Evolutionary conservation across 2,113 vertebrate species (phyloP), one percentile per base, ranked within the genome.

Genomic region (Eurystomus gularis): DNA sequence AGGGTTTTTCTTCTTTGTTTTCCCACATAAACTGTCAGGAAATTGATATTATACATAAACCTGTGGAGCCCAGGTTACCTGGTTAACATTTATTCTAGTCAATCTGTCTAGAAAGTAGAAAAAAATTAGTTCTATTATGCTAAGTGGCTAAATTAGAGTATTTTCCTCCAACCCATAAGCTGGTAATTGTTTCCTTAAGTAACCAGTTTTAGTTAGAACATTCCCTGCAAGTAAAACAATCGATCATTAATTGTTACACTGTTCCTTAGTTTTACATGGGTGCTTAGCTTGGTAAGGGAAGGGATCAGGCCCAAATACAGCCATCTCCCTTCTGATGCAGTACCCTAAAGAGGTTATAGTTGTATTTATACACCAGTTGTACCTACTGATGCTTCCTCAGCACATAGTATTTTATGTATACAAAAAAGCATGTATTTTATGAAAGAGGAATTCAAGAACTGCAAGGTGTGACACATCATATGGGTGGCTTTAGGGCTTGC

Each of bases 151-250:
- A 93, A 80, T 65, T 11, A 23, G 25, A 52, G 11, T 82, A 64
- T 90, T 88, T 93, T 80, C 62, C 57, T 85, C 62, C 80, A 82
- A 52, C 3, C 2, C 37, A 79, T 37, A 65, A 76, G n/a, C 28
- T 64, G 31, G 3, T 86, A 86, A 94, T 83, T 88, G 71, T 76
- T 95, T 90, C 79, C 75, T 86, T 65, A 95, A 88, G 75, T 35
- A 65, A 55, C 5, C 13, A 76, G 24, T 23, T 82, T 72, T 55
- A 85, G 57, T 68, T 86, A 71, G 48, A 94, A 91, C 42, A 87
- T 54, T 46, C 9, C 16, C 42, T 71, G 26, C 61, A 64, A 78
- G 9, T 60, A n/a, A 91, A 82, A 60, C 24, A 77, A 88, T 29
- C 62, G n/a, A 33, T 71, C 57, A 82, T 62, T 58, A 57, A 29